A percentile compares a stretch with the other conserved stretches of the same genome.
phyloP scores from a whole-genome alignment of 2,113 vertebrate genomes.

The Pseudopipra pipra region DNA sequence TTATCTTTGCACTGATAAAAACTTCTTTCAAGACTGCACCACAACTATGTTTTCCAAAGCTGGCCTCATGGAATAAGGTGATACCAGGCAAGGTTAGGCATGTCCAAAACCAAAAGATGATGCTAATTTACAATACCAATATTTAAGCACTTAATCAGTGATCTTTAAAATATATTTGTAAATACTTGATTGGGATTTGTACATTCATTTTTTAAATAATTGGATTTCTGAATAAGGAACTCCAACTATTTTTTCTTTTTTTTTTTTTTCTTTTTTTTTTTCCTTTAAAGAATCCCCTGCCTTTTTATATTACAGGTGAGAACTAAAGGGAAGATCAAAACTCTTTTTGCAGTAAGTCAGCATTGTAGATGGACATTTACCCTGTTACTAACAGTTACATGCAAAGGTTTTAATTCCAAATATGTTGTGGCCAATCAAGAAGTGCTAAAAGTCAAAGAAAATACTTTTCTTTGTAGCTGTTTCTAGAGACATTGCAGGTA shows the following conservation, averaged over 20 bases:
- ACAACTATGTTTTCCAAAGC: not conserved
- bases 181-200: not conserved
- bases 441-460: not conserved
- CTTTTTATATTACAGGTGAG: not conserved
- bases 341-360: not conserved
- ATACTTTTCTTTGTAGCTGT: not conserved
- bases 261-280: not conserved
- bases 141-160: not conserved
- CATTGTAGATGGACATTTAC: not conserved
- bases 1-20: not conserved
- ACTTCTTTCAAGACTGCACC: not conserved
- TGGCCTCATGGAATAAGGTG: not conserved
- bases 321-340: not conserved
- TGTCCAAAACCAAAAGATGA: not conserved
- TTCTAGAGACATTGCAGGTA: not conserved
- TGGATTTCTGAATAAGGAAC: not conserved
- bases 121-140: not conserved
- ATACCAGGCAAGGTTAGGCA: not conserved
- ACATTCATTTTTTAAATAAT: not conserved
- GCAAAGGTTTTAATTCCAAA: not conserved
- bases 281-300: not conserved
- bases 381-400: not conserved
- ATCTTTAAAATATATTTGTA: not conserved
- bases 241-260: accelerated
- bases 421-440: not conserved